These are phyloP conservation scores for Hoplodrina ambigua DNA, from an alignment of 2,888 invertebrate genomes.

Conservation along the genomic window DNA sequence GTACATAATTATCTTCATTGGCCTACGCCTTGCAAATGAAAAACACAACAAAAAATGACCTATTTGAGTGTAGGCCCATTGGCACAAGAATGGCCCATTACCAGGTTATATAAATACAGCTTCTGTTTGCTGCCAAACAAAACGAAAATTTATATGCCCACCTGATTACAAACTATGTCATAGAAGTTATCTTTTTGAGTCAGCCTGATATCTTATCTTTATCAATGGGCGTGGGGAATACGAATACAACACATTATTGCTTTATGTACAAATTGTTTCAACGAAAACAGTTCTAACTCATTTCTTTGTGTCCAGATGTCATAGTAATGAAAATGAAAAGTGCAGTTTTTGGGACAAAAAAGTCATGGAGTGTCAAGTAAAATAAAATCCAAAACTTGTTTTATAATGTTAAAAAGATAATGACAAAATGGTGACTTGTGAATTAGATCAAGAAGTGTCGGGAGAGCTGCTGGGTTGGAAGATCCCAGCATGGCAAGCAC, in stretches of 20 bases:
- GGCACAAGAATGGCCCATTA: neutral
- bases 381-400: slow-evolving; percentile 19
- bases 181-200: slow-evolving; percentile 76
- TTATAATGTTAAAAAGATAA: slow-evolving; percentile 35
- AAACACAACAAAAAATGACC: neutral
- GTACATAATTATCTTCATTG: neutral
- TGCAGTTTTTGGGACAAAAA: slow-evolving; percentile 4
- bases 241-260: slow-evolving; percentile 63
- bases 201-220: slow-evolving; percentile 84
- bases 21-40: neutral
- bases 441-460: slow-evolving; percentile 82
- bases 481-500: slow-evolving; percentile 84
- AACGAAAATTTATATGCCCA: slow-evolving; percentile 23
- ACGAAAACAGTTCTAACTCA: slow-evolving; percentile 60
- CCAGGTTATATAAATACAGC: neutral
- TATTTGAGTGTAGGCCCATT: neutral
- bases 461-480: slow-evolving; percentile 84
- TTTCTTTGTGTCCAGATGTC: neutral
- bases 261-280: slow-evolving; percentile 71
- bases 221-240: slow-evolving; percentile 81
- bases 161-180: slow-evolving; percentile 69
- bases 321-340: slow-evolving; percentile 2
- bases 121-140: slow-evolving; percentile 14
- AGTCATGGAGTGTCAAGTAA: slow-evolving; percentile 23
- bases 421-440: slow-evolving; percentile 83